A percentile compares a stretch with the other conserved stretches of the same genome.
These are phyloP conservation scores for Orius insidiosus DNA, from an alignment of 1,140 invertebrate species.

Conservation along the genomic window DNA sequence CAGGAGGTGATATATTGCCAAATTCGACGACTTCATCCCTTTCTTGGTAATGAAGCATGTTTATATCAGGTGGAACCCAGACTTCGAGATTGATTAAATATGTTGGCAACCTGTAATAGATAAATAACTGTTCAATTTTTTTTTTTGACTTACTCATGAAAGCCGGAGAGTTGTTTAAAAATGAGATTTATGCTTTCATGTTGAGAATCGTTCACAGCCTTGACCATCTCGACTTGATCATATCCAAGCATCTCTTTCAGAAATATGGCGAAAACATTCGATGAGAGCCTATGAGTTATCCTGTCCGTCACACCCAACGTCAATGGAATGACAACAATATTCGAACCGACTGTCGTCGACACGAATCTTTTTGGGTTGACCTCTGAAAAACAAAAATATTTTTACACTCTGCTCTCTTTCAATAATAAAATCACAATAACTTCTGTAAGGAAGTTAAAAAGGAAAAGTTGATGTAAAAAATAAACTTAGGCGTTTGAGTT, in stretches of 20 bases:
- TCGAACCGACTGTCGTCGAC: too few species aligned
- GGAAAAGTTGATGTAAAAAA: too few species aligned
- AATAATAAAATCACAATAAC: too few species aligned
- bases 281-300: constrained; percentile 39
- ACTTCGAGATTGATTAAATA: constrained; percentile 55
- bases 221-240: constrained; percentile 30
- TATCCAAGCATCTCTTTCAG: constrained; percentile 45
- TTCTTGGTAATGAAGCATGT: constrained; percentile 23
- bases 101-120: neutral
- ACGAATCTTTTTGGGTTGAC: too few species aligned
- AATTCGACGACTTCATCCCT: constrained; percentile 26
- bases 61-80: constrained; percentile 41
- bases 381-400: too few species aligned
- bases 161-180: neutral
- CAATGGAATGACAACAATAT: constrained; percentile 16
- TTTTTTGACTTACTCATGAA: neutral
- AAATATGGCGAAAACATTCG: constrained; percentile 44
- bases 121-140: neutral
- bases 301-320: constrained; percentile 35
- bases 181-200: constrained; percentile 4
- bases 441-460: too few species aligned
- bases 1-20: constrained; percentile 39
- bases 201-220: neutral
- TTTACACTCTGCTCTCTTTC: too few species aligned
- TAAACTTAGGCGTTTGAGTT: too few species aligned